phyloP scores from a whole-genome alignment of 53 echinoderm and acorn worm species.

The Hippasteria phrygiana region DNA sequence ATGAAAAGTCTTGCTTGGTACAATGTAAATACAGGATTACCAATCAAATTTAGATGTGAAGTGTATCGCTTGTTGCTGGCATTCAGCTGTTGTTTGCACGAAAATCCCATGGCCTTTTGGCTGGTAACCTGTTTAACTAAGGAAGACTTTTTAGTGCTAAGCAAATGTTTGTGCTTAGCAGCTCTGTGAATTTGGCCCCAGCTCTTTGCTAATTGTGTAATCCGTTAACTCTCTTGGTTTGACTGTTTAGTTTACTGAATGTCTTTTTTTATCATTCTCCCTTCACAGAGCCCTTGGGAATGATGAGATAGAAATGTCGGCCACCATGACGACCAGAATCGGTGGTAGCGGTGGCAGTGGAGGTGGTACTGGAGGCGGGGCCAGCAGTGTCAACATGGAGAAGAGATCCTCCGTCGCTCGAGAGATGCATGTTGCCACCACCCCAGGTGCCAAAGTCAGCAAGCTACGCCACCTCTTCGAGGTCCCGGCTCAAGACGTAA shows the following conservation, averaged over 20 bases:
- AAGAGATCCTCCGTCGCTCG: slow-evolving; percentile 50
- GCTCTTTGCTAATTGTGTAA: no score
- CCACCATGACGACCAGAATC: slow-evolving; percentile 61
- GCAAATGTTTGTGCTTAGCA: no score
- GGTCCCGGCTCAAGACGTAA: slow-evolving; percentile 40
- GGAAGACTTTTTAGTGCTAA: no score
- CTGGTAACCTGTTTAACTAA: no score
- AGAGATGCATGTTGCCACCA: slow-evolving; percentile 69
- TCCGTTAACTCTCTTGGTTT: neutral
- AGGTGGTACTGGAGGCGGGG: neutral
- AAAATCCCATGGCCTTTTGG: no score
- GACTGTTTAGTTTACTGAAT: neutral
- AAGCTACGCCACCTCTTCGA: slow-evolving; percentile 80
- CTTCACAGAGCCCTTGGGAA: slow-evolving; percentile 57
- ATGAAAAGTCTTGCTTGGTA: no score
- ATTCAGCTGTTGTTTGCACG: no score
- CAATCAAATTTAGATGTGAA: no score
- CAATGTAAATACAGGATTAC: no score
- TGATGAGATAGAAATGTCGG: slow-evolving; percentile 74
- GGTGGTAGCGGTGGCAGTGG: slow-evolving; percentile 16
- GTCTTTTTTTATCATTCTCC: neutral
- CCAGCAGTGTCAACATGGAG: slow-evolving; percentile 29
- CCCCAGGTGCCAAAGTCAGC: slow-evolving; percentile 80
- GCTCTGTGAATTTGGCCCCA: no score
- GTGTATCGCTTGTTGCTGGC: no score